Conservation (phyloP, 2,888 invertebrate genomes). For the Drosophila bunnanda region DNA sequence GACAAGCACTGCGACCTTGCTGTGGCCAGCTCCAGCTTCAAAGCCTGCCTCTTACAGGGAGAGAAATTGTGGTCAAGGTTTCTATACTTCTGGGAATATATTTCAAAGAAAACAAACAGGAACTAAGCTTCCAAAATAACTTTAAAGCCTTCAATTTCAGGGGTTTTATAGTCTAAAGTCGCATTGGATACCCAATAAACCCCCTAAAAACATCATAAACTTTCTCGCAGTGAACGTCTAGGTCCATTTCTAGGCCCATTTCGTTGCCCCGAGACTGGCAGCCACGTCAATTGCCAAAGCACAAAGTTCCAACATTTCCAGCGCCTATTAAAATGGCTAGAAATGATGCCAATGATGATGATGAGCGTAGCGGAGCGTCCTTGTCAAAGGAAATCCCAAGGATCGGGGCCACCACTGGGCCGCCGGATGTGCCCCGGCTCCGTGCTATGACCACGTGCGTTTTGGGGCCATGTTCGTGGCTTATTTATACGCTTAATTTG, state of each 20-base stretch:
- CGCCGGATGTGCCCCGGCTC: constrained; percentile 52
- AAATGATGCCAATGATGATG: constrained; percentile 31
- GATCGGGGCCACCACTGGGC: constrained; percentile 22
- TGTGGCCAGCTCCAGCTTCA: neutral
- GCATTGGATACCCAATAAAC: too few relatives aligned
- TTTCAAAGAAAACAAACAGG: accelerated
- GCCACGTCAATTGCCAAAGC: constrained; percentile 63
- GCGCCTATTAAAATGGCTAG: constrained; percentile 59
- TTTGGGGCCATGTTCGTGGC: constrained; percentile 61
- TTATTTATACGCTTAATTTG: constrained; percentile 84
- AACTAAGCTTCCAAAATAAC: neutral
- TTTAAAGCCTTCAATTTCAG: neutral
- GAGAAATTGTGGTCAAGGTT: constrained; percentile 9
- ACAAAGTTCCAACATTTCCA: constrained; percentile 51
- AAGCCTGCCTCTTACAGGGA: neutral
- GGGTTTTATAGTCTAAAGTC: too few relatives aligned
- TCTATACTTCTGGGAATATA: neutral
- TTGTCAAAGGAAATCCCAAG: constrained; percentile 11
- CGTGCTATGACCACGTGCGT: constrained; percentile 23
- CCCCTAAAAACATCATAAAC: neutral
- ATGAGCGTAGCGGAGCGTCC: constrained; percentile 33
- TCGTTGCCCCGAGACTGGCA: neutral
- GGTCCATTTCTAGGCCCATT: constrained; percentile 11
- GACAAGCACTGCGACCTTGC: constrained; percentile 70
- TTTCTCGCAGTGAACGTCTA: constrained; percentile 6